Conservation (phyloP, 2,888 invertebrate genomes). For the Polyploca ridens region DNA sequence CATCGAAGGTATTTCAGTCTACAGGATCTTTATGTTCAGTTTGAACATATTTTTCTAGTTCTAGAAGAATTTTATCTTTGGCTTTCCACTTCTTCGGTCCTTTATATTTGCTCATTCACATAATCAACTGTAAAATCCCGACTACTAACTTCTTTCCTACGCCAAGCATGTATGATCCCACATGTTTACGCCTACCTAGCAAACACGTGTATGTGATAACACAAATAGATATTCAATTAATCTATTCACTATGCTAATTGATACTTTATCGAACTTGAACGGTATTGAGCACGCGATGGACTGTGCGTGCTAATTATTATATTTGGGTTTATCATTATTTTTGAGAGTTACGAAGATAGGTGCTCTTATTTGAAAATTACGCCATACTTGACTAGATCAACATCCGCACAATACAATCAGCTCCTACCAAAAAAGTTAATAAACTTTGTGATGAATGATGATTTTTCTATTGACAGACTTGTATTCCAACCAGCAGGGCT, state of each 20-base stretch:
- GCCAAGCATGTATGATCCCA: neutral
- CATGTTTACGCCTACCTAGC: neutral
- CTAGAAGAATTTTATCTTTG: too few species aligned
- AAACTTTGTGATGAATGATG: too few species aligned
- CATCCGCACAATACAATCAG: too few species aligned
- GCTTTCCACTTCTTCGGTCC: too few species aligned
- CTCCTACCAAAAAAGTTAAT: too few species aligned
- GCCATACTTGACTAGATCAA: too few species aligned
- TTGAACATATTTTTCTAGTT: too few species aligned
- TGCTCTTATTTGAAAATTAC: too few species aligned
- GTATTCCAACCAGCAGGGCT: too few species aligned
- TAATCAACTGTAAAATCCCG: neutral
- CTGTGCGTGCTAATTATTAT: neutral
- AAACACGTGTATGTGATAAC: neutral
- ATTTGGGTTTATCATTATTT: neutral
- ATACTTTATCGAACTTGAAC: neutral
- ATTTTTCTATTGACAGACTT: too few species aligned
- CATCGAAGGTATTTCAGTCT: too few species aligned
- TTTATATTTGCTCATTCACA: neutral
- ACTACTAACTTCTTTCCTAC: neutral
- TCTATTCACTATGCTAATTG: constrained; percentile 7
- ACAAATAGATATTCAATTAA: neutral
- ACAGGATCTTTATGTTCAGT: too few species aligned
- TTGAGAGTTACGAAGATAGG: neutral
- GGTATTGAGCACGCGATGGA: neutral